Evolutionary conservation across 2,113 vertebrate genomes (phyloP).

Genomic region (Neolamprologus falcicula): DNA sequence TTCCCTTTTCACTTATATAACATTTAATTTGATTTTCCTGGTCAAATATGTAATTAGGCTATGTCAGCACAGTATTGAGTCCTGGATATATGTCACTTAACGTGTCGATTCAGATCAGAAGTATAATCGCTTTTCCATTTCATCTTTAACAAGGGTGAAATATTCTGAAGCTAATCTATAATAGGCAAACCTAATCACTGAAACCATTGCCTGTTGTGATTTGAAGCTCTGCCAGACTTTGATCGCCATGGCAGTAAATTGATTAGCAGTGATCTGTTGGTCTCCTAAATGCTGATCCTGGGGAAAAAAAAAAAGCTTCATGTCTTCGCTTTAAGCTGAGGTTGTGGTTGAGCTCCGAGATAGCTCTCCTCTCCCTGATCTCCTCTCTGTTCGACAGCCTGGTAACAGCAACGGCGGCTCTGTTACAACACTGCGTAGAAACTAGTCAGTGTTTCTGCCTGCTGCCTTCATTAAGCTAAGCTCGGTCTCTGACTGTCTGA

Average conservation of each 20-base stretch:
- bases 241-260: conserved; percentile 52
- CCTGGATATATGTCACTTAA: conserved; percentile 43
- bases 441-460: not conserved
- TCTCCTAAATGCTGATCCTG: conserved; percentile 48
- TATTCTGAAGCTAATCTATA: conserved; percentile 57
- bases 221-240: conserved; percentile 46
- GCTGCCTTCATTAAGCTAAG: conserved; percentile 20
- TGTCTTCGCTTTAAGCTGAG: not conserved
- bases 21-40: not conserved
- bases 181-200: conserved; percentile 51
- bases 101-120: conserved; percentile 32
- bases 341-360: not conserved
- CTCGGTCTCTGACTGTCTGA: not conserved
- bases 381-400: not conserved
- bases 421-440: not conserved
- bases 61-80: not conserved
- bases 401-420: not conserved
- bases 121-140: conserved; percentile 48
- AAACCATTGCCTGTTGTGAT: conserved; percentile 33
- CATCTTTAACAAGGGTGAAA: conserved; percentile 49
- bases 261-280: conserved; percentile 53
- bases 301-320: conserved; percentile 15
- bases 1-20: not conserved
- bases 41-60: not conserved
- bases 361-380: not conserved